Evolutionary conservation across 2,113 vertebrate genomes (phyloP), one percentile per base, ranked within the genome.

Genomic region (Sander lucioperca): DNA sequence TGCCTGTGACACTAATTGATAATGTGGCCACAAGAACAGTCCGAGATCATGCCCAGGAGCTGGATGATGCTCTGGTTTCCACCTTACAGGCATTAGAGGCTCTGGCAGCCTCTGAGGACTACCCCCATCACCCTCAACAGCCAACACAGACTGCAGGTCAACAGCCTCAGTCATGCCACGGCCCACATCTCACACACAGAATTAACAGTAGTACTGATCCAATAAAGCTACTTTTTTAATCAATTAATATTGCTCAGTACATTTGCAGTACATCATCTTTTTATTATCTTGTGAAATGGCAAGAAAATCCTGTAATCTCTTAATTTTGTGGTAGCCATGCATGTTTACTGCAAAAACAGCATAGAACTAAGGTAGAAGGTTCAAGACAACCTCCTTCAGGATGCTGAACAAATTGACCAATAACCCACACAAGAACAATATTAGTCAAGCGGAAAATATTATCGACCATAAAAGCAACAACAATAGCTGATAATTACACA

Each of bases 81-180:
- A 99, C 98, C 65, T 96, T 99, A 83, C 98, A 99, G 90, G 98
- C 98, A 0, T 94, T 99, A 85, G 98, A 99, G 93, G 98, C 98
- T 71, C 94, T 99, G 92, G 98, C 98, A 93, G 98, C 97, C 79
- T 98, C 98, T 63, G 98, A 99, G 92, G 98, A 99, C 82, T 98
- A 96, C 87, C 96, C 96, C 0, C 97, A 97, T 67, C 96, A 97
- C 64, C 93, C 94, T 64, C 96, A 97, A 77, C 96, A 95, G 80
- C 96, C 97, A 72, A 96, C 97, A 93, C 97, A 98, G 95, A 97
- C 97, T 93, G 95, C 98, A 99, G 98, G 98, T 99, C 94, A 95
- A 95, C 89, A 92, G 79, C 84, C 90, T 91, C 85, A 91, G 91
- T 93, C 88, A 88, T 77, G 67, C 73, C 77, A 87, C 62, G 16